Evolutionary conservation across 1,140 invertebrate species (phyloP), one percentile per base, ranked within the genome.

Genomic region (Lepidotrigona ventralis): DNA sequence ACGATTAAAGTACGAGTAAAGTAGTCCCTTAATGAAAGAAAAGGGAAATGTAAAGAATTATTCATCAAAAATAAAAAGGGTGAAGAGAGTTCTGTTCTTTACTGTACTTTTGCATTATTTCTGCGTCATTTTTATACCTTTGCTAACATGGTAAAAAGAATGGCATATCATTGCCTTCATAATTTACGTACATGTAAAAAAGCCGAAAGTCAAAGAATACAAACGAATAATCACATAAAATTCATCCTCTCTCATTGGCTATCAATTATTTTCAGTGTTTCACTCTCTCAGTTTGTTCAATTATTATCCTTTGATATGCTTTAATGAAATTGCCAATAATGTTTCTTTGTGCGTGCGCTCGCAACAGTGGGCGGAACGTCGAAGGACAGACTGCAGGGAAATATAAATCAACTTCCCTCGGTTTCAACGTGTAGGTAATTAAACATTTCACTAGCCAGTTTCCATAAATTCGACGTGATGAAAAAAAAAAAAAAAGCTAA

Each of bases 371-470:
- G 6, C 8, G 58, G 46, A 46, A 23, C 23, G 29, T 29, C 21
- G 23, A 12, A 26, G 11, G 3, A 14, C 33, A 23, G 26, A 51
- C 74, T n/a, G 21, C n/a, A 54, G 12, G 33, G 60, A 71, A 60
- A 79, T 60, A 71, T 21, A 71, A 79, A 79, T 53, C 58, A 26
- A 71, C 74, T 21, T 19, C 29, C 26, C 3, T 1, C 68, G 4
- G 5, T 8, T 6, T 66, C 26, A 11, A 56, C 33, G 53, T 23
- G 54, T 23, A 4, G 51, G 39, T 71, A 71, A 79, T 81, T 75
- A 81, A 81, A 81, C 71, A 63, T 81, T 66, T 74, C 46, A n/a
- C n/a, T 23, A 29, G 9, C 33, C 70, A 12, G 46, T 74, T 74
- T 66, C 71, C 79, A 75, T 66, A 73, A 81, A 74, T 74, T 75